Percentiles rank a stretch among this genome's conserved stretches.
Evolutionary conservation across 2,888 invertebrate species (phyloP).

Genomic region (Ormyrus rosae): DNA sequence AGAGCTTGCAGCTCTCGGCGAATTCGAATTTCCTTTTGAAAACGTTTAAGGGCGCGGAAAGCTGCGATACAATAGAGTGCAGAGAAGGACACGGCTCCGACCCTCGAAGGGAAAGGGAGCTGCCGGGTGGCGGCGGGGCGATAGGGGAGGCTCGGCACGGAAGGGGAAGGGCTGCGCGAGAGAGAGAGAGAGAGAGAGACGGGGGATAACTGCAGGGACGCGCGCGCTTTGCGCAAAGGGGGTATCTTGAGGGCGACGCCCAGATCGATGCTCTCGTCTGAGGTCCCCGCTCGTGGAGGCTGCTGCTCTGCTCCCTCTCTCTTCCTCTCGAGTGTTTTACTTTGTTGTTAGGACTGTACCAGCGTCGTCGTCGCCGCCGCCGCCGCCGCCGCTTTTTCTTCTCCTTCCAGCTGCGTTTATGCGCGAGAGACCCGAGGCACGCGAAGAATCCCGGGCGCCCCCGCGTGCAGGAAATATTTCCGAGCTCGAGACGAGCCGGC

Average conservation of each 20-base stretch:
- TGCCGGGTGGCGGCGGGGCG: neutral
- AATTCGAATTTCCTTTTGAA: too few species aligned
- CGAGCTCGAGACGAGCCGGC: constrained; percentile 7
- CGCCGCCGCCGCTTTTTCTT: constrained; percentile 34
- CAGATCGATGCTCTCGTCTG: constrained; percentile 74
- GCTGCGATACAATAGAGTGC: too few species aligned
- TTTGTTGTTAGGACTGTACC: too few species aligned
- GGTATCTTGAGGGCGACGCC: constrained; percentile 70
- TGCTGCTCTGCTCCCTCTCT: constrained; percentile 35
- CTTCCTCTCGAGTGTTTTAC: too few species aligned
- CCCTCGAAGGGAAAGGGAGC: neutral
- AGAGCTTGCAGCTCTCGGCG: too few species aligned
- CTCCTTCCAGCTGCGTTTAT: neutral
- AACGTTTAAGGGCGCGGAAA: too few species aligned
- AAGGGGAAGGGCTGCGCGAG: neutral
- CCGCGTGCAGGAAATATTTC: constrained; percentile 20
- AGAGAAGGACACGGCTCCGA: too few species aligned
- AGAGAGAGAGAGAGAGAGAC: neutral
- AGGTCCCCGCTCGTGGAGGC: constrained; percentile 70
- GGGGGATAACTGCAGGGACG: neutral
- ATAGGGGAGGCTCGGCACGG: neutral
- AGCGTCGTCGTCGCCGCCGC: constrained; percentile 51
- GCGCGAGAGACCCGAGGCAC: neutral
- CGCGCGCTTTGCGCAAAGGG: constrained; percentile 5
- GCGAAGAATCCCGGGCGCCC: constrained; percentile 25